Evolutionary conservation across 2,888 invertebrate genomes (phyloP), one percentile per base, ranked within the genome.

Genomic region (Apamea sordens): DNA sequence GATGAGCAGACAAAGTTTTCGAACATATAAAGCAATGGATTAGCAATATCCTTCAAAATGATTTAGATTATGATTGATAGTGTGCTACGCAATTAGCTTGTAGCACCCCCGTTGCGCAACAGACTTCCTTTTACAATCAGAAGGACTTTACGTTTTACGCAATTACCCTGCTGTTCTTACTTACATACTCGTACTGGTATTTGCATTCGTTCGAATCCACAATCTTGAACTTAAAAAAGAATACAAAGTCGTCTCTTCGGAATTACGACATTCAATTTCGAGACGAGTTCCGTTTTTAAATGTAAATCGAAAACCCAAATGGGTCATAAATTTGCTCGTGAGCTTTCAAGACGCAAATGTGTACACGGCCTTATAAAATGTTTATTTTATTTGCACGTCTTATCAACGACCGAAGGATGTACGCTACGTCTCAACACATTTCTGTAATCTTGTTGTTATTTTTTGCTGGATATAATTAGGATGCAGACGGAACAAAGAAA

Each of bases 221-320:
- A 69, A 77, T 64, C 47, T 53, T 28, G 32, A 53, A 59, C 11
- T 71, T 69, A 64, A 79, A 74, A 65, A 64, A 76, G 44, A 77
- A 82, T 70, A 80, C 67, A 77, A 79, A 84, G 59, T 80, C 72
- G 76, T 83, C 76, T 87, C 82, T 68, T 78, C 77, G 75, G 67
- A 78, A 73, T 87, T 64, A 76, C 80, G 47, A 71, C 76, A 78
- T 72, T 73, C 74, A 79, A 79, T 36, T n/a, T n/a, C n/a, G 65
- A 68, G 73, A 76, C 71, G 80, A 73, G 77, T 85, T 83, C 84
- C 85, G 80, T 85, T 91, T 91, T 87, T 85, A 85, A 86, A 89
- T 83, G 83, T 87, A 86, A 87, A 87, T 87, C 80, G 83, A 85
- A 88, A 77, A 73, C 63, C 53, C 61, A 36, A 79, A 80, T 77